A percentile compares a stretch with the other conserved stretches of the same genome.
Evolutionary conservation across 1,140 invertebrate genomes (phyloP).

Genomic region (Grapholita molesta): DNA sequence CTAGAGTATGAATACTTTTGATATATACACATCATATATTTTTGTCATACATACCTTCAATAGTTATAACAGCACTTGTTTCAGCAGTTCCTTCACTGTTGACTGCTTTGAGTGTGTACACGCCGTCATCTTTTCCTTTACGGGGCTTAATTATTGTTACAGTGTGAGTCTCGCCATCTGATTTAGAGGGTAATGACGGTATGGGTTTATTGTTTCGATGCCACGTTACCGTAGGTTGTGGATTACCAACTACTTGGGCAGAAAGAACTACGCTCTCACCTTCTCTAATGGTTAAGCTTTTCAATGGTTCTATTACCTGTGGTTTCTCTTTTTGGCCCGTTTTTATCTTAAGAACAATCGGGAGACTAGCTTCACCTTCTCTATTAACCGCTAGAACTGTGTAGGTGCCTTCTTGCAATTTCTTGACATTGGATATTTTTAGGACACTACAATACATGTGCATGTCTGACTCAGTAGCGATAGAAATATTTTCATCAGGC

Average conservation of each 20-base stretch:
- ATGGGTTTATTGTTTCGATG: slow-evolving; percentile 86
- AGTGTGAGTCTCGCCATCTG: slow-evolving; percentile 84
- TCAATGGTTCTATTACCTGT: slow-evolving; percentile 88
- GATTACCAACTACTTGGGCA: slow-evolving; percentile 89
- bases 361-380: slow-evolving; percentile 92
- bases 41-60: slow-evolving; percentile 84
- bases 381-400: slow-evolving; percentile 92
- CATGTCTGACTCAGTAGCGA: slow-evolving; percentile 90
- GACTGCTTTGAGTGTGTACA: slow-evolving; percentile 89
- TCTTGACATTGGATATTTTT: slow-evolving; percentile 87
- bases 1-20: neutral
- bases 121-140: slow-evolving; percentile 82
- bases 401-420: slow-evolving; percentile 91
- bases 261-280: slow-evolving; percentile 87
- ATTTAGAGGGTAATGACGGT: slow-evolving; percentile 78
- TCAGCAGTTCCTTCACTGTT: slow-evolving; percentile 88
- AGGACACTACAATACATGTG: slow-evolving; percentile 92
- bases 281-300: slow-evolving; percentile 86
- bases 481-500: slow-evolving; percentile 82
- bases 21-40: neutral
- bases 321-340: slow-evolving; percentile 88
- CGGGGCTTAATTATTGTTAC: slow-evolving; percentile 84
- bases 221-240: slow-evolving; percentile 89
- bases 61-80: slow-evolving; percentile 86
- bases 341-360: slow-evolving; percentile 89